These are phyloP conservation scores for Malacosoma neustria DNA, from an alignment of 2,888 invertebrate species.

Conservation along the genomic window DNA sequence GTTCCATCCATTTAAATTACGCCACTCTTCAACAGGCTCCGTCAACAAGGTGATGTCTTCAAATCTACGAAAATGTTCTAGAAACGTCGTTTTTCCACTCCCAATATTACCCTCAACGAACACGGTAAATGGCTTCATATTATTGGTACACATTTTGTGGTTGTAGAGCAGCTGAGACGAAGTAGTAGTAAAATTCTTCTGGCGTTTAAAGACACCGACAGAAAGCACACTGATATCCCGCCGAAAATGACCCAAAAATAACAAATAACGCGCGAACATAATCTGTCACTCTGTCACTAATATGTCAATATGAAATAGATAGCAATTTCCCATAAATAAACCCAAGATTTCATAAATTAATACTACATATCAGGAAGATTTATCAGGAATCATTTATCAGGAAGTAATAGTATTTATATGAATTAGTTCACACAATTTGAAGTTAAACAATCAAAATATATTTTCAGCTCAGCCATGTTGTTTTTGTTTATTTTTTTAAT, in stretches of 20 bases:
- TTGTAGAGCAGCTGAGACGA: slow-evolving; percentile 8
- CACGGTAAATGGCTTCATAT: slow-evolving; percentile 83
- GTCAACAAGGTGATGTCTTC: slow-evolving; percentile 79
- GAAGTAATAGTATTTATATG: no score
- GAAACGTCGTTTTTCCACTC: slow-evolving; percentile 91
- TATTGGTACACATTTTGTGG: slow-evolving; percentile 41
- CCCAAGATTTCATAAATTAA: no score
- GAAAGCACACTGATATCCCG: slow-evolving; percentile 33
- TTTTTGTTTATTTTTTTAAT: no score
- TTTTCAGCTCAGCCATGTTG: no score
- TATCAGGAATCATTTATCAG: no score
- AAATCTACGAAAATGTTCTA: slow-evolving; percentile 85
- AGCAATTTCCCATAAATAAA: no score
- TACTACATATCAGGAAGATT: no score
- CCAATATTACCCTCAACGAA: slow-evolving; percentile 94
- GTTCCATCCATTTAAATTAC: slow-evolving; percentile 85
- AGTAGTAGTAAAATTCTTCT: neutral
- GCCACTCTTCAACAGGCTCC: slow-evolving; percentile 92
- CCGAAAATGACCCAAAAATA: slow-evolving; percentile 40
- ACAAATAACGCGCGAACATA: slow-evolving; percentile 33
- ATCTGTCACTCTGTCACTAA: slow-evolving; percentile 28
- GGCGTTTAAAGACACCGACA: slow-evolving; percentile 1
- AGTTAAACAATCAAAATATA: no score
- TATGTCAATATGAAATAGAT: no score
- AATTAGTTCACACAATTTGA: no score